Conservation (phyloP, 2,113 vertebrate species). For the Naja naja region DNA sequence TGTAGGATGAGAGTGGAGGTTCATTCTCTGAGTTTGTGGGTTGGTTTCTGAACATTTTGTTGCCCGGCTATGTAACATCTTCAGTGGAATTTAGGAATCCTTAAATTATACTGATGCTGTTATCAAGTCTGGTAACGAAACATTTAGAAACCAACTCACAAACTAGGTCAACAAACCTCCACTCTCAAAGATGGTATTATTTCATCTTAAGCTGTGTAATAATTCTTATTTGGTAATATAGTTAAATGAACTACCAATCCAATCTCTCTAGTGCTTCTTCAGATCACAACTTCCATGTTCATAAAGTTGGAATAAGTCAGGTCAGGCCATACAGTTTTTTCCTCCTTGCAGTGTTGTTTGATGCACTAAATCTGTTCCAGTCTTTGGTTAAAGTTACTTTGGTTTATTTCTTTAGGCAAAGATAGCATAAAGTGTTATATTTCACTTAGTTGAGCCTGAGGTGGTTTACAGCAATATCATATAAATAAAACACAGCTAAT, state of each 20-base stretch:
- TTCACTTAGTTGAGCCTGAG: background rate
- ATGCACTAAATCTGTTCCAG: background rate
- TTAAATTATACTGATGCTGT: no score
- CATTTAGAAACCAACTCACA: no score
- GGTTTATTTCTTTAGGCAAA: background rate
- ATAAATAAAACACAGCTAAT: background rate
- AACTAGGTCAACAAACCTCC: no score
- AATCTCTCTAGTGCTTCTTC: background rate
- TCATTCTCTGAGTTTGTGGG: no score
- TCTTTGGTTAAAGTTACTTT: background rate
- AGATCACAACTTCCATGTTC: background rate
- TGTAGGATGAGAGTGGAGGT: no score
- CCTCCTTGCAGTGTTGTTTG: background rate
- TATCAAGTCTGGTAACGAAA: no score
- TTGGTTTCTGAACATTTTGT: no score
- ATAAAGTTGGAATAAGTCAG: background rate
- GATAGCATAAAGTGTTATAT: background rate
- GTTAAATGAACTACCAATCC: background rate
- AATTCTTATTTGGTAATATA: background rate
- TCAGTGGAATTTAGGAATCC: no score
- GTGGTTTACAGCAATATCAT: background rate
- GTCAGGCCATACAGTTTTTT: background rate
- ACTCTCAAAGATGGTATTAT: background rate
- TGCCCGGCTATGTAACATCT: no score
- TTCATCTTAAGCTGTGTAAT: background rate